Evolutionary conservation across 2,797 vertebrate species (phyloP).

Genomic region (Sitta carolinensis): DNA sequence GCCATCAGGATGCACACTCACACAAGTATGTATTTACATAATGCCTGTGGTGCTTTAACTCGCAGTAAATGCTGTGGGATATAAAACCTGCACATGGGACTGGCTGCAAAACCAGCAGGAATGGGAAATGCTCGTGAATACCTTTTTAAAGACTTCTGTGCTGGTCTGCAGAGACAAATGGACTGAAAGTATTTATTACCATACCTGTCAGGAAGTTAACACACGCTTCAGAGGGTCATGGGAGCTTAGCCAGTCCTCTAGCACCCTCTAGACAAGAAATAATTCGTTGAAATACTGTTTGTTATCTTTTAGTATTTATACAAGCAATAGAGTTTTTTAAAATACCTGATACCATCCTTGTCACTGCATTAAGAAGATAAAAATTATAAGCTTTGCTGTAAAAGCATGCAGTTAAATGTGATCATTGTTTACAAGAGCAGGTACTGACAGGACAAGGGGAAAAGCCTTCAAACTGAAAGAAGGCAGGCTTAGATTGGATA

Average conservation of each 20-base stretch:
- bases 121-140: not conserved
- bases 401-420: not conserved
- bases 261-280: not conserved
- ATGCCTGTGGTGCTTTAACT: not conserved
- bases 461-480: not conserved
- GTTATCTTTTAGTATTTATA: not conserved
- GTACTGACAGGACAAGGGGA: not conserved
- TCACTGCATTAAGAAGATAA: not conserved
- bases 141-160: not conserved
- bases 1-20: not conserved
- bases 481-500: not conserved
- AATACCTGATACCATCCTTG: not conserved
- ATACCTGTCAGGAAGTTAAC: not conserved
- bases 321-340: not conserved
- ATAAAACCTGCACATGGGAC: not conserved
- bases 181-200: not conserved
- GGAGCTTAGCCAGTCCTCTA: not conserved
- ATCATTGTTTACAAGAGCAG: not conserved
- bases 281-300: not conserved
- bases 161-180: not conserved
- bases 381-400: not conserved
- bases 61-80: not conserved
- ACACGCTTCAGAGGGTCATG: not conserved
- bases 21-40: not conserved
- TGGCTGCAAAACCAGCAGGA: not conserved